phyloP scores from a whole-genome alignment of 2,113 vertebrate genomes.

The Dicerorhinus sumatrensis region DNA sequence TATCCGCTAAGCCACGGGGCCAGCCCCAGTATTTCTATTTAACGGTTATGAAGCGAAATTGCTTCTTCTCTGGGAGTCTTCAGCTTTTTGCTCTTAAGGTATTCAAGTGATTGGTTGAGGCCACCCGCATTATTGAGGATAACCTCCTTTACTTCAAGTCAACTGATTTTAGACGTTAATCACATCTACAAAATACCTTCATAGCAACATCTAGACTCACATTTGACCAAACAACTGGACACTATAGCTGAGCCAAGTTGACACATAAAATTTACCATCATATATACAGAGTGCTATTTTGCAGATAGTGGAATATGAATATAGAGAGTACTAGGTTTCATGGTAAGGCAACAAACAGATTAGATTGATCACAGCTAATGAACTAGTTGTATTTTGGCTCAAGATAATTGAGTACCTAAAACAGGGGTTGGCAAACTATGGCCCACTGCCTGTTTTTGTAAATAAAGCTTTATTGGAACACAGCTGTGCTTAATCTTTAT shows the following conservation, averaged over 20 bases:
- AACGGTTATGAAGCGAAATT: neutral
- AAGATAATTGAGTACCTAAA: neutral
- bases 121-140: neutral
- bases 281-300: neutral
- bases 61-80: conserved; percentile 1
- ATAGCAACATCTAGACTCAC: neutral
- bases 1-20: no score
- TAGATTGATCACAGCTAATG: neutral
- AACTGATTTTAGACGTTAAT: neutral
- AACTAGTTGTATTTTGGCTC: neutral
- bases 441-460: neutral
- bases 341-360: neutral
- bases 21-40: neutral
- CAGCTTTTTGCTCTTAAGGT: neutral
- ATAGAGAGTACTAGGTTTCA: neutral
- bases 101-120: neutral
- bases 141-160: neutral
- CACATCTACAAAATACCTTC: conserved; percentile 1
- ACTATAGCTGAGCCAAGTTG: neutral
- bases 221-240: neutral
- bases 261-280: neutral
- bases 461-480: neutral
- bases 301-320: neutral
- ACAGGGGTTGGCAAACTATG: neutral
- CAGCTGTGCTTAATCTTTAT: neutral